These are phyloP conservation scores for Mastomys coucha DNA, from an alignment of 2,113 vertebrate species.

Conservation along the genomic window DNA sequence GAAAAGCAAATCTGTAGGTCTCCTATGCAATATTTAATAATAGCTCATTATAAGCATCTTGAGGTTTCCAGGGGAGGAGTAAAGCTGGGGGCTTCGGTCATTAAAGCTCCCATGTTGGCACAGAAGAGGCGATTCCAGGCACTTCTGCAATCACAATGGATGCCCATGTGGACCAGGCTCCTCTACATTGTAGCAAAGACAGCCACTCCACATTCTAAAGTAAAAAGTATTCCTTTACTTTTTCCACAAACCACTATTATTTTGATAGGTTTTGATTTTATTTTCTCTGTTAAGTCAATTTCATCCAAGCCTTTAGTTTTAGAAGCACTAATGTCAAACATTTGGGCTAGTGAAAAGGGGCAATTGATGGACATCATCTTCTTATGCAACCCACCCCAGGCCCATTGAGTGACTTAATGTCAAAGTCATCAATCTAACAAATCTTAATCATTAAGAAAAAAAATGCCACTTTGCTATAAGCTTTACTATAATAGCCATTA, in stretches of 20 bases:
- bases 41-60: background rate
- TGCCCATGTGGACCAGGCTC: background rate
- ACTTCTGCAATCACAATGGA: background rate
- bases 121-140: background rate
- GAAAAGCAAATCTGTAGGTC: background rate
- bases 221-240: background rate
- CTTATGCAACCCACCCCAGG: background rate
- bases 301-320: background rate
- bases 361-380: background rate
- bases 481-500: slow-evolving; percentile 21
- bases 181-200: background rate
- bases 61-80: background rate
- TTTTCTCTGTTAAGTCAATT: background rate
- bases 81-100: background rate
- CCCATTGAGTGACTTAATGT: background rate
- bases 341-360: background rate
- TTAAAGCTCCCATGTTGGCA: background rate
- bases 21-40: background rate
- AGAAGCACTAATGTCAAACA: background rate
- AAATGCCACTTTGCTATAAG: background rate
- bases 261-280: too few relatives aligned
- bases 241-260: background rate
- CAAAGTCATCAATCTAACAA: background rate
- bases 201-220: background rate
- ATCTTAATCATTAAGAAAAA: background rate